These are phyloP conservation scores for Drosophila nasuta DNA, from an alignment of 1,140 invertebrate species.

Conservation along the genomic window DNA sequence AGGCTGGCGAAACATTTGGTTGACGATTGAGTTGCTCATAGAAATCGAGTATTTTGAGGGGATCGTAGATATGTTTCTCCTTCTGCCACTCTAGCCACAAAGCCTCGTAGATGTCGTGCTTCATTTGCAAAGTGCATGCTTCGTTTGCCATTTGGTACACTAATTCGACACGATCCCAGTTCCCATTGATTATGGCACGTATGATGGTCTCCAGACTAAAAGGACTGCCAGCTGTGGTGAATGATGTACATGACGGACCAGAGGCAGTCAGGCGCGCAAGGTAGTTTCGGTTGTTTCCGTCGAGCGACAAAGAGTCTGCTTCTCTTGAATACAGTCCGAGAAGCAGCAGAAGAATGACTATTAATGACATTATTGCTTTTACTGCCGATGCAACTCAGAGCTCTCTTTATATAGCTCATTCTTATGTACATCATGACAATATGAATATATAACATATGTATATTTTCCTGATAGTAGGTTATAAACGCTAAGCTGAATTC, in stretches of 20 bases:
- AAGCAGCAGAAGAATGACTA: slow-evolving; percentile 17
- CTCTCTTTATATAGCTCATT: slow-evolving; percentile 41
- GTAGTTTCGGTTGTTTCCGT: slow-evolving; percentile 19
- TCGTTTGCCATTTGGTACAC: neutral
- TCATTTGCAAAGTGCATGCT: neutral
- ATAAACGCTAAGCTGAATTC: too few relatives aligned
- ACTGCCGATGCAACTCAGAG: neutral
- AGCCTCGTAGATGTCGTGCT: slow-evolving; percentile 25
- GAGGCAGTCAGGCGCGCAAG: slow-evolving; percentile 36
- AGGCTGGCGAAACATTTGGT: slow-evolving; percentile 30
- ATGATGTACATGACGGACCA: neutral
- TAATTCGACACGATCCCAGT: slow-evolving; percentile 50
- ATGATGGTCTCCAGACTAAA: slow-evolving; percentile 46
- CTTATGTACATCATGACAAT: neutral
- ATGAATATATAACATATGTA: too few relatives aligned
- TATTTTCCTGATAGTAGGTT: too few relatives aligned
- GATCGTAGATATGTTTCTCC: slow-evolving; percentile 60
- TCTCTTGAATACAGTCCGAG: slow-evolving; percentile 10
- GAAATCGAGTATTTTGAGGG: slow-evolving; percentile 54
- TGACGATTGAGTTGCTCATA: slow-evolving; percentile 37
- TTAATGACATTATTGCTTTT: slow-evolving; percentile 19
- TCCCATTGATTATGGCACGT: slow-evolving; percentile 51
- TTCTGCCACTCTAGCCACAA: slow-evolving; percentile 68
- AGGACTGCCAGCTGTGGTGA: neutral
- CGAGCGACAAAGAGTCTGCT: neutral